These are phyloP conservation scores for Labroides dimidiatus DNA, from an alignment of 2,797 vertebrate genomes.

Conservation along the genomic window DNA sequence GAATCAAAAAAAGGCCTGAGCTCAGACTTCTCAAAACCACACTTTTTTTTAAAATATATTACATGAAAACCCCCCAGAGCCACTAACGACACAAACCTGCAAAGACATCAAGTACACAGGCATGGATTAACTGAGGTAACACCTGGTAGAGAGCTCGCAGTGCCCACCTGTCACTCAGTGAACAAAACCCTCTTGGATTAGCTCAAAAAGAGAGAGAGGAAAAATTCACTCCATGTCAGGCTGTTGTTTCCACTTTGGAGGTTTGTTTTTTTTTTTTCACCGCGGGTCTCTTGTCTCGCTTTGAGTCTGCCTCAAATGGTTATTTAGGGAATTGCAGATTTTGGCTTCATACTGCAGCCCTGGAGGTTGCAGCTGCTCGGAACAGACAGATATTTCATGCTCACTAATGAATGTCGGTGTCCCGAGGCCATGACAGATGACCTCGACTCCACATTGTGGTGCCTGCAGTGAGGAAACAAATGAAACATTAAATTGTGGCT, in stretches of 20 bases:
- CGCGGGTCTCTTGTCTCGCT: not conserved
- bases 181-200: too few relatives aligned
- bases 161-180: too few relatives aligned
- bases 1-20: too few relatives aligned
- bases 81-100: not conserved
- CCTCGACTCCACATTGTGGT: conserved; percentile 8
- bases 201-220: too few relatives aligned
- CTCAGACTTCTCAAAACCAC: not conserved
- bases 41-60: not conserved
- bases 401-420: conserved; percentile 13
- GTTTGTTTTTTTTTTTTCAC: not conserved
- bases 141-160: too few relatives aligned
- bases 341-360: not conserved
- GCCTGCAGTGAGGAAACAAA: conserved; percentile 24
- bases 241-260: not conserved
- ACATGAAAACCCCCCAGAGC: not conserved
- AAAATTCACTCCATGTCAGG: not conserved
- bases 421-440: not conserved
- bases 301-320: not conserved
- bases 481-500: conserved; percentile 11
- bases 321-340: not conserved
- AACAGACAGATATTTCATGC: conserved; percentile 4
- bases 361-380: not conserved
- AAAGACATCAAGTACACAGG: not conserved
- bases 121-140: not conserved